Conservation (phyloP, 2,888 invertebrate genomes). For the Sepioteuthis lessoniana region DNA sequence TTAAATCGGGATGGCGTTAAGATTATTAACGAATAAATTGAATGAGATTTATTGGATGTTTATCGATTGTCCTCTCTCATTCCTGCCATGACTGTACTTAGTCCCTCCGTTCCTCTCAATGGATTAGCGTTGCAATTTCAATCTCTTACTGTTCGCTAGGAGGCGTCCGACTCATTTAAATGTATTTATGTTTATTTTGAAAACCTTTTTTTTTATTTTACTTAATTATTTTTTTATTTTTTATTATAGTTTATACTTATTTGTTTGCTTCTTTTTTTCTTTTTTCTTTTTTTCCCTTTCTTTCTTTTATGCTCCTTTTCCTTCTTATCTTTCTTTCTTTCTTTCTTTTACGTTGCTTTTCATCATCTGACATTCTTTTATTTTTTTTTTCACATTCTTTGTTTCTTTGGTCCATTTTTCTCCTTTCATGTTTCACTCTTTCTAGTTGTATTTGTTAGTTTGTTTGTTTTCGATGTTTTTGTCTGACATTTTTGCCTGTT, state of each 20-base stretch:
- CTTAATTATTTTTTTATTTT: background rate
- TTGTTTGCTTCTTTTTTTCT: background rate
- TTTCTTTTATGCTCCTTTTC: background rate
- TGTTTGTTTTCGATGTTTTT: background rate
- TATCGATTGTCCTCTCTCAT: background rate
- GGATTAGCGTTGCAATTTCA: slow-evolving; percentile 8
- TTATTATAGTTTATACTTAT: background rate
- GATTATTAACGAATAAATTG: slow-evolving; percentile 33
- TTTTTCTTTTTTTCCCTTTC: background rate
- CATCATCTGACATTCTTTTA: background rate
- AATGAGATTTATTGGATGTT: slow-evolving; percentile 33
- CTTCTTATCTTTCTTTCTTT: background rate
- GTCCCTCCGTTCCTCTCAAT: background rate
- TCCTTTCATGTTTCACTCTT: too few relatives aligned
- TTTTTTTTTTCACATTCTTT: too few relatives aligned
- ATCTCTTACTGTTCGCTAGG: background rate
- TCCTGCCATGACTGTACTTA: background rate
- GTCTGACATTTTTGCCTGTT: too few relatives aligned
- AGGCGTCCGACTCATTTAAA: background rate
- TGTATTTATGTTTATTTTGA: background rate
- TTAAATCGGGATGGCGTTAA: background rate
- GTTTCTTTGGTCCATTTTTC: background rate
- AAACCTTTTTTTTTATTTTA: background rate
- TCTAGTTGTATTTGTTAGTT: background rate
- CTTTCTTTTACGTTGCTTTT: background rate